phyloP scores from a whole-genome alignment of 1,140 invertebrate species.

The Cyphomyrmex costatus region DNA sequence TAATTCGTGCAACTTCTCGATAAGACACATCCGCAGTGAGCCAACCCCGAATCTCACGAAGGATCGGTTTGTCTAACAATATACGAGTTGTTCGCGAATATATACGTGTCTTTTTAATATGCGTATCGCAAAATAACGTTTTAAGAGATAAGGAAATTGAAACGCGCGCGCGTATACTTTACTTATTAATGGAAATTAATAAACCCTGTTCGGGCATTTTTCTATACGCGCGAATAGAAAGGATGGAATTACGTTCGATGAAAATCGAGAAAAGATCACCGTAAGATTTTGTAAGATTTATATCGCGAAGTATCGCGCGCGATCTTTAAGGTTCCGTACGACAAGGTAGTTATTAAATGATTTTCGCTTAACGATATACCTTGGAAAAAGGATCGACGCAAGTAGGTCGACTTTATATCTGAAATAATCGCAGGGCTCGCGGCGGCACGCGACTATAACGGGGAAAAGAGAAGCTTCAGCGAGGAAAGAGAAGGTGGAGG shows the following conservation, averaged over 20 bases:
- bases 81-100: background rate
- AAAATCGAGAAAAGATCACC: background rate
- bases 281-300: background rate
- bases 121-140: background rate
- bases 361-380: constrained; percentile 33
- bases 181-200: background rate
- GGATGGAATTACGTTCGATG: background rate
- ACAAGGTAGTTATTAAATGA: constrained; percentile 35
- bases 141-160: background rate
- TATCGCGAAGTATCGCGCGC: background rate
- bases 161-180: background rate
- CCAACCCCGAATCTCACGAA: background rate
- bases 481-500: background rate
- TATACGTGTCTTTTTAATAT: background rate
- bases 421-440: constrained; percentile 57
- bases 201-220: too few species aligned
- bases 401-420: constrained; percentile 71
- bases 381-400: constrained; percentile 53
- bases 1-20: constrained; percentile 24
- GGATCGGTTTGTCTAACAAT: background rate
- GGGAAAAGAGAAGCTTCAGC: background rate
- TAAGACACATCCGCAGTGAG: constrained; percentile 4
- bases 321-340: background rate
- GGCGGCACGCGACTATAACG: constrained; percentile 55
- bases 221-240: background rate